Base-by-base conservation (phyloP, 2,888 invertebrate genomes). In the Rhodophaea formosa region DNA sequence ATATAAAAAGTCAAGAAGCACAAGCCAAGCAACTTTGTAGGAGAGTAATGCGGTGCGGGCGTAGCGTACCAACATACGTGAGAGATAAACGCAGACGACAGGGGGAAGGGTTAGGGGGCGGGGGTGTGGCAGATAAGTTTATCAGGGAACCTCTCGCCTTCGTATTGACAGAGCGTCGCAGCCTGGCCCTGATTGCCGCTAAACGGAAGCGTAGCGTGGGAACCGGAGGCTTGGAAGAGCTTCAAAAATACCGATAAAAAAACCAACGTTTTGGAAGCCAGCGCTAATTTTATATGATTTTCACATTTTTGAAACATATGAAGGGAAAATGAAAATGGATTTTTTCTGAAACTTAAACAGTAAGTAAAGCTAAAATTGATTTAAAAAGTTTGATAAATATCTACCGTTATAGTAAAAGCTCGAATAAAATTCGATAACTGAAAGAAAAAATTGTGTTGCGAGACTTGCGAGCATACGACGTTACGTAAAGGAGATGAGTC, bases 101-200 rank as follows among this genome's bases (percentile, higher is more conserved):
- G 75, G 78, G 76, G 75, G 70, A 66, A 67, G 69, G 71, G 67
- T 67, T 62, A 60, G 65, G 63, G 67, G 73, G 68, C 67, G 66
- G 64, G 68, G 74, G 73, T 75, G 79, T 62, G 75, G 72, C 74
- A 86, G 87, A 89, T 90, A 90, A 90, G 87, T 90, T 90, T 90
- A 90, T 90, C 90, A 88, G 84, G 79, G 83, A 86, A 87, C 87
- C 88, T 88, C 86, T 89, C 87, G 87, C 82, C 84, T 84, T 80
- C 80, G 82, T 90, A 90, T 90, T 90, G 90, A 90, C 89, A 88
- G 85, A 88, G 82, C 88, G 83, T 84, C 87, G 89, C 84, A 82
- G 83, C 80, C 75, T 77, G 82, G 80, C 80, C 82, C 84, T 89
- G 88, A 89, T 90, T 91, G 88, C 86, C 84, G 84, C 74, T 85